Percentiles rank a stretch among this genome's conserved stretches.
These are phyloP conservation scores for Oikopleura albicans DNA, from an alignment of 23 tunicate species.

Conservation along the genomic window DNA sequence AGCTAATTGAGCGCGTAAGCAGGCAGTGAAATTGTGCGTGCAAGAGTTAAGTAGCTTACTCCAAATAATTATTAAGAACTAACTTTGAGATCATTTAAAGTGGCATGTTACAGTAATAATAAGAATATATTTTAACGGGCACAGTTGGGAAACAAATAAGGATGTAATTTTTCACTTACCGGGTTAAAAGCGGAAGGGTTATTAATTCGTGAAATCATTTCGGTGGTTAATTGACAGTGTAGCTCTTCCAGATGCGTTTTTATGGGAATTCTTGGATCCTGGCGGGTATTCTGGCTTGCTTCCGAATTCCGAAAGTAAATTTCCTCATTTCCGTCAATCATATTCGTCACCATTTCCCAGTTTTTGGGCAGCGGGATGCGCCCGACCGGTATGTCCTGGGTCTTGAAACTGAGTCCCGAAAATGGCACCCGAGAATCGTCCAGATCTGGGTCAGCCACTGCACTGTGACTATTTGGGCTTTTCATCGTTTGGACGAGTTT, in stretches of 20 bases:
- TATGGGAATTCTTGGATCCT: neutral
- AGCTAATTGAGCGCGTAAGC: too few relatives aligned
- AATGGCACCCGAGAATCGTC: too few relatives aligned
- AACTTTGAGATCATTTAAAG: too few relatives aligned
- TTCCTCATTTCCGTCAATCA: neutral
- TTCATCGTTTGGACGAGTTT: neutral
- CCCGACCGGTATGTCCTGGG: neutral
- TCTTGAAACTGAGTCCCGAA: neutral
- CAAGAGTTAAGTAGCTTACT: too few relatives aligned
- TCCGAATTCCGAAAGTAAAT: neutral
- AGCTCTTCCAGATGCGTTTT: neutral
- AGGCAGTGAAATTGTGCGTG: too few relatives aligned
- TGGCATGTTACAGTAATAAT: too few relatives aligned
- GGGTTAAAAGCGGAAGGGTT: neutral
- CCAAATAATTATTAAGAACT: too few relatives aligned
- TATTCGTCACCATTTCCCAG: neutral
- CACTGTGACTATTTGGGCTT: too few relatives aligned
- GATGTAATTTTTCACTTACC: neutral
- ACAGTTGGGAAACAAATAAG: too few relatives aligned
- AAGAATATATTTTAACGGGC: too few relatives aligned
- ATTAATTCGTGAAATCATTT: neutral
- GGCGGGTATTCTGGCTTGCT: neutral
- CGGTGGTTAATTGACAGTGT: neutral
- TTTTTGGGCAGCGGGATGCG: constrained; percentile 3
- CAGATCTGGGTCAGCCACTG: too few relatives aligned